A percentile compares a stretch with the other conserved stretches of the same genome.
Evolutionary conservation across 2,113 vertebrate species (phyloP).

Genomic region (Petrocephalus zakoni): DNA sequence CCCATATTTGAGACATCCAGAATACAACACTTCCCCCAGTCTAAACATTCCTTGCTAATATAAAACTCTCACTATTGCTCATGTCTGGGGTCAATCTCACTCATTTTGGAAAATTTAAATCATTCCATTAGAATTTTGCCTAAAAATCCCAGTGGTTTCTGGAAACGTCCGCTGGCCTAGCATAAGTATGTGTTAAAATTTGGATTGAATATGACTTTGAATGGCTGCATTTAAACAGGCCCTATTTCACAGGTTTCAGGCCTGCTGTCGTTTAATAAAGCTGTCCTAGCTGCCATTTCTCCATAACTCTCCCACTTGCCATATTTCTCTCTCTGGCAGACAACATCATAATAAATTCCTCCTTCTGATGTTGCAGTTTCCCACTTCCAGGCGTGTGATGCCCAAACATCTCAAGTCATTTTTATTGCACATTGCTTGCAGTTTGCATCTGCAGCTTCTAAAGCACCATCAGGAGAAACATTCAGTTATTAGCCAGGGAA

Average conservation of each 20-base stretch:
- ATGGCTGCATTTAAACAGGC: not conserved
- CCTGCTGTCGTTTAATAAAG: not conserved
- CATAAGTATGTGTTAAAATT: not conserved
- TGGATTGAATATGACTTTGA: not conserved
- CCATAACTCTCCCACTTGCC: not conserved
- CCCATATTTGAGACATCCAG: not conserved
- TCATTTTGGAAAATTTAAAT: not conserved
- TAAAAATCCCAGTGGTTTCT: not conserved
- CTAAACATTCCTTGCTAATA: constrained; percentile 4
- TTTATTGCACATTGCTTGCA: not conserved
- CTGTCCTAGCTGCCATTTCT: not conserved
- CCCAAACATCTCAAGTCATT: not conserved
- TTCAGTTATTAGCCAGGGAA: not conserved
- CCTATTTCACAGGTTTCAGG: not conserved
- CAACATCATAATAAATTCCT: not conserved
- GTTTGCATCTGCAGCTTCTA: not conserved
- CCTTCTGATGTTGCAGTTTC: not conserved
- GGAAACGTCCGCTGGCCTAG: not conserved
- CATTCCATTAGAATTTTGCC: not conserved
- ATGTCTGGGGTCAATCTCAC: not conserved
- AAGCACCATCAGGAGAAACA: not conserved
- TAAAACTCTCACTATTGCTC: not conserved
- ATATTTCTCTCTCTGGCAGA: not conserved
- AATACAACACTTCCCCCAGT: not conserved
- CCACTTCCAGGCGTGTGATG: not conserved